Evolutionary conservation across 2,888 invertebrate species (phyloP).

Genomic region (Idaea aversata): DNA sequence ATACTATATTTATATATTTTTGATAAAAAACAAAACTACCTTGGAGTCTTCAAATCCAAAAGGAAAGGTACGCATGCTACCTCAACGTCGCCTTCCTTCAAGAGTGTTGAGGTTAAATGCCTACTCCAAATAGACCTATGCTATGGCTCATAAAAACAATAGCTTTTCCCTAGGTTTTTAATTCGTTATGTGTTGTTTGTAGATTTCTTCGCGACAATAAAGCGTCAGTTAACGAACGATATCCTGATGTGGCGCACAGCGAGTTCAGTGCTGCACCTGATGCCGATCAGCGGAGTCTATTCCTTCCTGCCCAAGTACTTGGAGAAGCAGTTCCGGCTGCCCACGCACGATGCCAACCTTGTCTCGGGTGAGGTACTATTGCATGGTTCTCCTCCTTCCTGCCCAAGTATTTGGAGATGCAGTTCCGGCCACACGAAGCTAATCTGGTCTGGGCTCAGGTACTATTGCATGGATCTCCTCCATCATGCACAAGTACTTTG

Average conservation of each 20-base stretch:
- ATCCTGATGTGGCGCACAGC: constrained; percentile 95
- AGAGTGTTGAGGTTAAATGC: background rate
- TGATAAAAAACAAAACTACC: too few relatives aligned
- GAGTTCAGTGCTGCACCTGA: constrained; percentile 92
- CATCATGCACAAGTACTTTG: constrained; percentile 95
- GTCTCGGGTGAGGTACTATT: constrained; percentile 86
- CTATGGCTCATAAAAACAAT: background rate
- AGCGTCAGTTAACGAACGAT: constrained; percentile 90
- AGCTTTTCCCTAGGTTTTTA: constrained; percentile 8
- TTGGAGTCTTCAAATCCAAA: too few relatives aligned
- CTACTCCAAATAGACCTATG: background rate
- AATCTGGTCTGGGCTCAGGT: constrained; percentile 92
- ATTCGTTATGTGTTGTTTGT: constrained; percentile 23
- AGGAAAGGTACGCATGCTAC: too few relatives aligned
- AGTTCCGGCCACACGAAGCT: constrained; percentile 93
- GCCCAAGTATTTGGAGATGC: constrained; percentile 95
- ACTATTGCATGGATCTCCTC: constrained; percentile 83
- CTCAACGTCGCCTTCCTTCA: too few relatives aligned
- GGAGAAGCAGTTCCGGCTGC: constrained; percentile 94
- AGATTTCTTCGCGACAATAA: constrained; percentile 75
- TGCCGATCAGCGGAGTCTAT: constrained; percentile 95
- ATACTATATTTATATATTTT: too few relatives aligned
- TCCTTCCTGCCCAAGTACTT: constrained; percentile 96
- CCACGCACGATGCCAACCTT: constrained; percentile 94
- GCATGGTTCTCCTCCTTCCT: constrained; percentile 88